Percentiles rank a stretch among this genome's conserved stretches.
Conservation (phyloP, 2,797 vertebrate species). For the Malurus splendens region DNA sequence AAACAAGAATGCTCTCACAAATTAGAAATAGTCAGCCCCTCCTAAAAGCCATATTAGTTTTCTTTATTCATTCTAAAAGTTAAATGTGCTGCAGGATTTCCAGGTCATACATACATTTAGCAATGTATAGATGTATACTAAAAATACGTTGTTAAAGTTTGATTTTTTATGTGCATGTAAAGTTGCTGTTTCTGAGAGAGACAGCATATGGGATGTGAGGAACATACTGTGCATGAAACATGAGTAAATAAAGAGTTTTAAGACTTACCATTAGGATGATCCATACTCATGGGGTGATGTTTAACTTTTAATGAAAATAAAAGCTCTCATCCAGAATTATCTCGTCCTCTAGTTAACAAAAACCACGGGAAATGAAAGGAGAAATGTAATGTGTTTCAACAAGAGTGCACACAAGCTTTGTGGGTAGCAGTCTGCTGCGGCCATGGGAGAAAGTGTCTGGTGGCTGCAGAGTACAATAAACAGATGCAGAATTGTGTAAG, state of each 20-base stretch:
- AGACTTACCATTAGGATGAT: neutral
- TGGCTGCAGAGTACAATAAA: neutral
- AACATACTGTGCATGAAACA: slow-evolving; percentile 8
- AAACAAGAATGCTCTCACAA: neutral
- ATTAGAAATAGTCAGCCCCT: neutral
- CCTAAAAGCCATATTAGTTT: neutral
- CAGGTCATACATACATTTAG: neutral
- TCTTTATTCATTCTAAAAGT: neutral
- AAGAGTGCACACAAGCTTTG: neutral
- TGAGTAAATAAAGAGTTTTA: slow-evolving; percentile 27
- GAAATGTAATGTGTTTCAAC: neutral
- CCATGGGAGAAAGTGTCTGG: neutral
- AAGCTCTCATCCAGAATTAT: neutral
- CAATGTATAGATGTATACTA: neutral
- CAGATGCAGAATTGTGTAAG: neutral
- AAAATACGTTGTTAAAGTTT: neutral
- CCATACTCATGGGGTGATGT: neutral
- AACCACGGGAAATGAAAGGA: neutral
- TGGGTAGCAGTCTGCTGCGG: neutral
- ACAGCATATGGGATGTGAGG: slow-evolving; percentile 8
- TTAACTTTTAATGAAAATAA: slow-evolving; percentile 1
- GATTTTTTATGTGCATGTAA: neutral
- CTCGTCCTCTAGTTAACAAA: neutral
- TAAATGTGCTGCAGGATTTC: neutral
- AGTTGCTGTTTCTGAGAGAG: neutral